Base-by-base conservation (phyloP, 1,140 invertebrate species). In the Battus philenor region DNA sequence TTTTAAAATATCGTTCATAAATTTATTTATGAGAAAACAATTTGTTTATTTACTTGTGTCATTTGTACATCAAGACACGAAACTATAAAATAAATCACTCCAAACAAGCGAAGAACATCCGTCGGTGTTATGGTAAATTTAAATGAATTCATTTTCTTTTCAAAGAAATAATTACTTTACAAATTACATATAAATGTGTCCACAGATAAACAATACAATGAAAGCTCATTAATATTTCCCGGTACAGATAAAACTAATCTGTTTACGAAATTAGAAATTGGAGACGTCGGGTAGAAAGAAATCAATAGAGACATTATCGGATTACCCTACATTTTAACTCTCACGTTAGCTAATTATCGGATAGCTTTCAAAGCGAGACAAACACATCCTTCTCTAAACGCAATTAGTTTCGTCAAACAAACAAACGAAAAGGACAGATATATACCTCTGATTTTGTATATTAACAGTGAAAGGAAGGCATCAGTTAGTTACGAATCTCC, bases 321-420 rank as follows among this genome's bases (percentile, higher is more conserved):
- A 41, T 41, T 41, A 41, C 38, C 38, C 8, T 41, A 26, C 11
- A 27, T 9, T 41, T 41, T 27, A 27, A 2, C 29, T 41, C 13
- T 41, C 38, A 29, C 38, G 38, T 24, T 13, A 17, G 9, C 38
- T 41, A 12, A 27, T 41, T 41, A 41, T 22, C 29, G 29, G 29
- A 41, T 41, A 27, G 16, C 11, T 16, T 27, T 9, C 13, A 27
- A 39, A 41, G 10, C 24, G 24, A n/a, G 12, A 41, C 38, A 41
- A 41, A 41, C 22, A 41, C 38, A 29, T 41, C 13, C 8, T 39
- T 39, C 36, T 13, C 9, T 22, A 22, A 39, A 39, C 9, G 26
- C 36, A 10, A 39, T 39, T 41, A 29, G 18, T n/a, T 12, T 38
- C 13, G 20, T n/a, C n/a, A 8, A 10, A 15, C 24, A 41, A 41